Conservation (phyloP, 2,797 vertebrate species). For the Melanotaenia maccullochi region DNA sequence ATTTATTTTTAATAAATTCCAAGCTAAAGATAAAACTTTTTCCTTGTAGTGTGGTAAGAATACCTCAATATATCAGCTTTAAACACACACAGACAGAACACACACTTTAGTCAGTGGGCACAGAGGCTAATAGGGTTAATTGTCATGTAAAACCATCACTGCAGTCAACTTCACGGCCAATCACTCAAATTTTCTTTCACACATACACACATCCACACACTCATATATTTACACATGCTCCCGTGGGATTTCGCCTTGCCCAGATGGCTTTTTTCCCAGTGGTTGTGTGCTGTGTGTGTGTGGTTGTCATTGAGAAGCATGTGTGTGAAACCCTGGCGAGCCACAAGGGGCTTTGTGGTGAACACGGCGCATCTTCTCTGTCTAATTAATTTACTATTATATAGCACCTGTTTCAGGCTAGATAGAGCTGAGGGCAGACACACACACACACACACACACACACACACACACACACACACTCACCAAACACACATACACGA, state of each 20-base stretch:
- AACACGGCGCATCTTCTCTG: conserved; percentile 97
- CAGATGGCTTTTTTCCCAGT: conserved; percentile 95
- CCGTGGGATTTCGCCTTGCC: conserved; percentile 88
- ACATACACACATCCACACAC: conserved; percentile 26
- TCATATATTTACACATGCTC: conserved; percentile 71
- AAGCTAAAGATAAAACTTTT: background rate
- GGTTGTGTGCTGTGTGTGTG: conserved; percentile 39
- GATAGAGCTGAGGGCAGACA: conserved; percentile 86
- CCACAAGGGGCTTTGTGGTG: conserved; percentile 89
- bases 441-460: conserved; percentile 28
- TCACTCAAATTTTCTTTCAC: conserved; percentile 65
- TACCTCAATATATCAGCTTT: background rate
- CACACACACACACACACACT: conserved; percentile 22
- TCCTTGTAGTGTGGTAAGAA: background rate
- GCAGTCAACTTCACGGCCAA: conserved; percentile 88
- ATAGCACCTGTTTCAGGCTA: conserved; percentile 99
- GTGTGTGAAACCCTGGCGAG: conserved; percentile 85
- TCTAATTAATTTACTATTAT: conserved; percentile 99
- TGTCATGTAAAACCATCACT: conserved; percentile 93
- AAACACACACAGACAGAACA: background rate
- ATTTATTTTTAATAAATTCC: too few species aligned
- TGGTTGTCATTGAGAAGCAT: conserved; percentile 29
- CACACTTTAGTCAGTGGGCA: conserved; percentile 62
- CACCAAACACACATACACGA: conserved; percentile 24
- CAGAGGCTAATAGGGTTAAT: conserved; percentile 97